Conservation (phyloP, 2,888 invertebrate genomes). For the Acanthosepion lycidas region DNA sequence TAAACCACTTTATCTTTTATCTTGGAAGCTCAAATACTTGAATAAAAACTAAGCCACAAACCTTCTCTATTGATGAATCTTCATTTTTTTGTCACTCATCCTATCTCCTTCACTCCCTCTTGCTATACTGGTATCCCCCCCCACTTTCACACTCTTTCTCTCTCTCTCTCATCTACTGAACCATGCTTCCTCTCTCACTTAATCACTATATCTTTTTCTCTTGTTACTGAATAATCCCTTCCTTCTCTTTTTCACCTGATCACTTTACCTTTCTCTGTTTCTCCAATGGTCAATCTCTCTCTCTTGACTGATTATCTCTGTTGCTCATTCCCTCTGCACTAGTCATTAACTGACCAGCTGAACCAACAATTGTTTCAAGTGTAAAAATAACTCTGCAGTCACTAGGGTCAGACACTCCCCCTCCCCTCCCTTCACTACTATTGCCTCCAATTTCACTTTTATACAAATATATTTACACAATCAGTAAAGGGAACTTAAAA, state of each 20-base stretch:
- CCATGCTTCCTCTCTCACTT: not conserved
- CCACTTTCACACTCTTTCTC: not conserved
- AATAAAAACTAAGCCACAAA: no score
- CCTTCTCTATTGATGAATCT: no score
- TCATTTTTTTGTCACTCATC: not conserved
- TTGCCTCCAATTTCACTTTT: not conserved
- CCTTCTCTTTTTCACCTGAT: not conserved
- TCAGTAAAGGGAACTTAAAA: not conserved
- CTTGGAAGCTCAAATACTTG: not conserved
- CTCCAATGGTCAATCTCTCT: not conserved
- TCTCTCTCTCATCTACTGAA: not conserved
- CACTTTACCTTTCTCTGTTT: not conserved
- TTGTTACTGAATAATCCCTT: no score
- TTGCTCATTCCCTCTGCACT: not conserved
- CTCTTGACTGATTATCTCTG: not conserved
- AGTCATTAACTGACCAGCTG: not conserved
- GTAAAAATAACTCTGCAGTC: not conserved
- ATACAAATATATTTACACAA: not conserved
- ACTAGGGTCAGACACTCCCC: not conserved
- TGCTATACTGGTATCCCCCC: not conserved
- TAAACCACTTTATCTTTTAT: not conserved
- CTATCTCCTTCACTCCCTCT: not conserved
- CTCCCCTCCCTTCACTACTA: not conserved
- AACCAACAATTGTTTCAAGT: not conserved
- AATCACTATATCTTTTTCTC: no score